A percentile compares a stretch with the other conserved stretches of the same genome.
Conservation (phyloP, 2,113 vertebrate genomes). For the Peromyscus polionotus region DNA sequence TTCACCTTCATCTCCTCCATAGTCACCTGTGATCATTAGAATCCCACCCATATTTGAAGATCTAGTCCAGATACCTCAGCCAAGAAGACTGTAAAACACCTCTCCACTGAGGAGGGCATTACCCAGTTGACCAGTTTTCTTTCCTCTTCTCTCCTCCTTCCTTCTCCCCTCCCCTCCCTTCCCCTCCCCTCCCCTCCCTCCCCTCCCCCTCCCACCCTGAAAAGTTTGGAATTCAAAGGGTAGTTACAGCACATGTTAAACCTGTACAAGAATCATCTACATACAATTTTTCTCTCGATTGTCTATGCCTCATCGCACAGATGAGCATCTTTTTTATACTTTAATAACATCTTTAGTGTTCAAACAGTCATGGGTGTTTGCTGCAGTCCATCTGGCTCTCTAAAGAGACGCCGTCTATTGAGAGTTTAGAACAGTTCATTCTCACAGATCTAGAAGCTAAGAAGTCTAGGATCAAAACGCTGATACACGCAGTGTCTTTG, state of each 20-base stretch:
- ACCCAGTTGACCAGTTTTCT: background rate
- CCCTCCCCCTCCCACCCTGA: no score
- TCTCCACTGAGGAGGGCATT: background rate
- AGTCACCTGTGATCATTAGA: slow-evolving; percentile 10
- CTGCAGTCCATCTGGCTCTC: background rate
- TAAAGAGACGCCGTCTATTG: background rate
- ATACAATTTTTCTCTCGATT: background rate
- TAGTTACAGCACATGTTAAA: background rate
- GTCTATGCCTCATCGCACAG: background rate
- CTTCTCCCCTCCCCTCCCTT: background rate
- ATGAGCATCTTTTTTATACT: background rate
- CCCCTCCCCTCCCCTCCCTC: no score
- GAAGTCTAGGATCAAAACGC: background rate
- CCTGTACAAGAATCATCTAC: background rate
- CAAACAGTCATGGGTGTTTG: background rate
- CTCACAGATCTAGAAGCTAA: background rate
- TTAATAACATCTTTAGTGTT: background rate
- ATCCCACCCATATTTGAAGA: background rate
- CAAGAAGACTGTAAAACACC: background rate
- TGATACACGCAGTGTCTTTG: background rate
- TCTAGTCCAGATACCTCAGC: slow-evolving; percentile 27
- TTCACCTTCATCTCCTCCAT: background rate
- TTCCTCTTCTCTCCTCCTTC: background rate
- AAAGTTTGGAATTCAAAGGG: background rate
- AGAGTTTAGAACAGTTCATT: background rate